Evolutionary conservation across 2,797 vertebrate genomes (phyloP).

Genomic region (Acanthis flammea): DNA sequence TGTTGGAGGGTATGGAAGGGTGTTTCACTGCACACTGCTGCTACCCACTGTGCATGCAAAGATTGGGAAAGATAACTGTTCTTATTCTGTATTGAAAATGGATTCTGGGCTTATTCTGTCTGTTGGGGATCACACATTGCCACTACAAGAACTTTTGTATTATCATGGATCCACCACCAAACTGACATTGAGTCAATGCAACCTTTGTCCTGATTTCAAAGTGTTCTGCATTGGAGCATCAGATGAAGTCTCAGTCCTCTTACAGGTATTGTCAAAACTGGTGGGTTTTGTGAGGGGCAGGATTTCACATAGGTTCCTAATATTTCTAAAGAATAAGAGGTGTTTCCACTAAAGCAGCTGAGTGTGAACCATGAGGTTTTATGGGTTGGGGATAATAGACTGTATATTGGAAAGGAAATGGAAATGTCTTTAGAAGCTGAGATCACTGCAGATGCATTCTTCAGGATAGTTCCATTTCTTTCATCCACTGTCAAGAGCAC

Average conservation of each 20-base stretch:
- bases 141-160: background rate
- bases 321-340: background rate
- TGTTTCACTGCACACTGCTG: background rate
- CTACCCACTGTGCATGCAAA: background rate
- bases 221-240: background rate
- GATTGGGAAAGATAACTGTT: background rate
- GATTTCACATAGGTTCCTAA: background rate
- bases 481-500: background rate
- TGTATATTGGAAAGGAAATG: background rate
- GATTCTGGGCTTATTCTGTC: background rate
- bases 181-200: background rate
- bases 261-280: background rate
- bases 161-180: background rate
- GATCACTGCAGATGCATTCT: background rate
- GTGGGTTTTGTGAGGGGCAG: background rate
- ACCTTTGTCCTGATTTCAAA: background rate
- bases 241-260: background rate
- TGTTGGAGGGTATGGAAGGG: background rate
- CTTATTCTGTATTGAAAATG: background rate
- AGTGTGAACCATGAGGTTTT: background rate
- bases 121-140: background rate
- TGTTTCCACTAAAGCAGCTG: background rate
- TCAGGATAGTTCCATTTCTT: background rate
- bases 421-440: background rate
- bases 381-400: background rate